Percentiles rank a stretch among this genome's conserved stretches.
phyloP scores from a whole-genome alignment of 2,888 invertebrate species.

The Drosophila helvetica region DNA sequence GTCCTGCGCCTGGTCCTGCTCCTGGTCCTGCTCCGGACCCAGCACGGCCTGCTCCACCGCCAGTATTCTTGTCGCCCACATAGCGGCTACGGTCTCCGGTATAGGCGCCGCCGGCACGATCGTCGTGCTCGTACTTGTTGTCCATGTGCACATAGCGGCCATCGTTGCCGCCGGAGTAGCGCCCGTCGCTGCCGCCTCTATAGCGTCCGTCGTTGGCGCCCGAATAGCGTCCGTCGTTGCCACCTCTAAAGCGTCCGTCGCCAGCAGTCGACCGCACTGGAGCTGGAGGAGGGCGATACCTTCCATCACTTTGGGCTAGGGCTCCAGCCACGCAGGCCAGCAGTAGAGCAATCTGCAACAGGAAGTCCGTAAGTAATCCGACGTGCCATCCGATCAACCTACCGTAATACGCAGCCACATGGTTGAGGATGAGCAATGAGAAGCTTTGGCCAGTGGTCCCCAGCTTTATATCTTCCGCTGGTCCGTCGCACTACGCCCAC shows the following conservation, averaged over 20 bases:
- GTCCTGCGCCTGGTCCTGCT: constrained; percentile 41
- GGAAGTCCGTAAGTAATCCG: background rate
- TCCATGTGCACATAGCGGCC: constrained; percentile 85
- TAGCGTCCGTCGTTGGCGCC: constrained; percentile 78
- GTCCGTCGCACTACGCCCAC: constrained; percentile 38
- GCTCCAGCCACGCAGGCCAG: constrained; percentile 52
- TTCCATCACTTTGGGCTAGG: constrained; percentile 82
- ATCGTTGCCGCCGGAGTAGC: constrained; percentile 83
- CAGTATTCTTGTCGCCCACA: constrained; percentile 55
- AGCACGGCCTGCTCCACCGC: constrained; percentile 59
- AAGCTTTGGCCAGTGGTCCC: constrained; percentile 19
- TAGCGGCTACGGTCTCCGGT: constrained; percentile 68
- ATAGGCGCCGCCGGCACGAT: constrained; percentile 76
- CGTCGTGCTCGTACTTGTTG: constrained; percentile 75
- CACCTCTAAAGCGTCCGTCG: constrained; percentile 83
- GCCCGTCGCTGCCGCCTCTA: constrained; percentile 73
- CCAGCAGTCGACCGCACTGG: background rate
- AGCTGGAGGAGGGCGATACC: constrained; percentile 81
- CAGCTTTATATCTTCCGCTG: constrained; percentile 65
- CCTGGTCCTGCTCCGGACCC: constrained; percentile 62
- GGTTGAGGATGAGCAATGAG: constrained; percentile 59
- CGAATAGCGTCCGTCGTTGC: constrained; percentile 83
- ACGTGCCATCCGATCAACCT: constrained; percentile 24
- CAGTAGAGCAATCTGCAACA: constrained; percentile 50
- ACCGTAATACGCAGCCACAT: constrained; percentile 68